These are phyloP conservation scores for Chesias legatella DNA, from an alignment of 2,888 invertebrate genomes.

Conservation along the genomic window DNA sequence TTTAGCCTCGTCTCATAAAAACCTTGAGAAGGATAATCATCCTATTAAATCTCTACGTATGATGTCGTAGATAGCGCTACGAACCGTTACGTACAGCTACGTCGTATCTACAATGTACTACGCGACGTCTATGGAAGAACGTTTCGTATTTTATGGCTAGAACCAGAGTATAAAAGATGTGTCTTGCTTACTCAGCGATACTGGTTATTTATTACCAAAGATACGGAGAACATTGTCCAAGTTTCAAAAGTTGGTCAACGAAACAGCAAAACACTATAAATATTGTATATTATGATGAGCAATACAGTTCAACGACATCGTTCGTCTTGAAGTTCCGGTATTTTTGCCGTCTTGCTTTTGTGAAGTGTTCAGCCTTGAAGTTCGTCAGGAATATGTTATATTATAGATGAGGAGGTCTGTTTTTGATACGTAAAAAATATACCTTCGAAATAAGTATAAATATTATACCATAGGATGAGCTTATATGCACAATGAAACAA, in stretches of 20 bases:
- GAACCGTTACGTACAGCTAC: conserved; percentile 9
- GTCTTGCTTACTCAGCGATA: conserved; percentile 23
- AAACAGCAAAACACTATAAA: conserved; percentile 20
- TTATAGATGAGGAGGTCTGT: too few relatives aligned
- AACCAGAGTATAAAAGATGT: conserved; percentile 24
- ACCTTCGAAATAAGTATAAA: too few relatives aligned
- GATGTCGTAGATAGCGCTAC: conserved; percentile 14
- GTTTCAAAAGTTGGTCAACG: conserved; percentile 28
- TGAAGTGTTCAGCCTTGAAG: too few relatives aligned
- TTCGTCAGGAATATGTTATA: too few relatives aligned
- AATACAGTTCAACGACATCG: conserved; percentile 16
- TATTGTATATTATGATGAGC: conserved; percentile 12
- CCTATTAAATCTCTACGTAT: conserved; percentile 7
- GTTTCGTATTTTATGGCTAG: conserved; percentile 13
- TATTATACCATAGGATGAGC: too few relatives aligned
- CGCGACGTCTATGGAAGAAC: conserved; percentile 10
- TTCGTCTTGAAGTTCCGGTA: conserved; percentile 12
- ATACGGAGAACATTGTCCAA: conserved; percentile 25
- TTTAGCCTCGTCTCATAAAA: conserved; percentile 8
- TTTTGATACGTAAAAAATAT: too few relatives aligned
- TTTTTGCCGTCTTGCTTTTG: conserved; percentile 1
- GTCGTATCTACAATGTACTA: conserved; percentile 9
- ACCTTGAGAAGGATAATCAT: conserved; percentile 3
- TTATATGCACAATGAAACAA: too few relatives aligned
- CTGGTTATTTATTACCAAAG: conserved; percentile 27